A percentile compares a stretch with the other conserved stretches of the same genome.
phyloP scores from a whole-genome alignment of 2,113 vertebrate genomes.

The Rhea pennata region DNA sequence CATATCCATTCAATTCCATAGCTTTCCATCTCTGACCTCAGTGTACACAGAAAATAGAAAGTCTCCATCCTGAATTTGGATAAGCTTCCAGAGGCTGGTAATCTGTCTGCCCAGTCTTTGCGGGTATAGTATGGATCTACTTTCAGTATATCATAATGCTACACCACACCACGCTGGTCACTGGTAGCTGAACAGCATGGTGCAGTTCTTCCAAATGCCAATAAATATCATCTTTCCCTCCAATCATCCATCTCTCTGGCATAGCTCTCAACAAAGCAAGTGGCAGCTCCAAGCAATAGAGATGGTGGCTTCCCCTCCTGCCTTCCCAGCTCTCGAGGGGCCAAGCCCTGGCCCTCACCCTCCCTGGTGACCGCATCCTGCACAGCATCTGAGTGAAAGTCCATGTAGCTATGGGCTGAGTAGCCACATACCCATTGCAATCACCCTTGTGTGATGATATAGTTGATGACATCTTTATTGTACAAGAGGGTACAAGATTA shows the following conservation, averaged over 20 bases:
- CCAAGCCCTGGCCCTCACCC: not conserved
- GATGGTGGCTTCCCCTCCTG: not conserved
- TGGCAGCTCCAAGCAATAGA: too few relatives aligned
- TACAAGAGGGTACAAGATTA: not conserved
- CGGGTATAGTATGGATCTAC: too few relatives aligned
- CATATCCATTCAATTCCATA: not conserved
- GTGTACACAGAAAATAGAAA: not conserved
- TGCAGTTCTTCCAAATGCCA: not conserved
- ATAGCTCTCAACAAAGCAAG: not conserved
- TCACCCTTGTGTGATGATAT: not conserved
- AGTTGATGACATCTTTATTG: not conserved
- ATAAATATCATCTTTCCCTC: not conserved
- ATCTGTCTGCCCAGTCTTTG: not conserved
- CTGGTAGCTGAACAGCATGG: not conserved
- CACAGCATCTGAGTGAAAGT: not conserved
- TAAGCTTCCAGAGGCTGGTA: not conserved
- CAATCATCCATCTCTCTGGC: not conserved
- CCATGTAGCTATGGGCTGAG: not conserved
- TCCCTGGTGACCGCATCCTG: too few relatives aligned
- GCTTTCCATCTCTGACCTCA: not conserved
- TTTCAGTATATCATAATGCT: not conserved
- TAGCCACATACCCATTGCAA: not conserved
- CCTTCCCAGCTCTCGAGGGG: not conserved
- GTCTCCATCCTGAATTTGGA: not conserved
- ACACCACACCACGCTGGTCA: not conserved